Evolutionary conservation across 37 sponge, comb jelly and placozoan genomes (phyloP).

Genomic region (Amphimedon queenslandica): DNA sequence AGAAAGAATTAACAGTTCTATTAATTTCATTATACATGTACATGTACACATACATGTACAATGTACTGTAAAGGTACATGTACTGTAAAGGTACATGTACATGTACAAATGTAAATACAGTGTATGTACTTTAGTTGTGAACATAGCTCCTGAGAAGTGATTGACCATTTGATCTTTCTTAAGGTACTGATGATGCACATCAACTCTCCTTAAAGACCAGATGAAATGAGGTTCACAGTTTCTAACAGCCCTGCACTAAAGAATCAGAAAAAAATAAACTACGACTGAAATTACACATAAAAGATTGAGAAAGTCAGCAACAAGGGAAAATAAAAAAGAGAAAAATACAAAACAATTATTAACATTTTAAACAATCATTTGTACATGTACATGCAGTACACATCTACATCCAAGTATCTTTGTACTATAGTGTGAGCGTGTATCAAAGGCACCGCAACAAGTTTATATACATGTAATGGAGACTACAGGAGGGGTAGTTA

Average conservation of each 20-base stretch:
- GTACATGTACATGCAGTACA: conserved; percentile 65
- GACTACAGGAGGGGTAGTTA: too few species aligned
- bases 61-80: neutral
- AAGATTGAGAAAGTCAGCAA: neutral
- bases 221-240: conserved; percentile 79
- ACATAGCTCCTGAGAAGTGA: conserved; percentile 74
- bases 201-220: conserved; percentile 77
- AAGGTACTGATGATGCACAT: conserved; percentile 23
- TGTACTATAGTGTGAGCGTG: too few species aligned
- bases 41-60: neutral
- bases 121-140: conserved; percentile 84
- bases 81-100: neutral
- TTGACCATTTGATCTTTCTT: conserved; percentile 71
- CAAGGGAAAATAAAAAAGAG: neutral
- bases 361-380: neutral
- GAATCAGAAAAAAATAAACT: neutral
- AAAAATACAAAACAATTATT: too few species aligned
- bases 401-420: conserved; percentile 77
- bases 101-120: too few species aligned
- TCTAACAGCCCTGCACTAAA: conserved; percentile 69
- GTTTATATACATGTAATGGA: neutral
- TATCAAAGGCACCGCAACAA: neutral
- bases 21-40: neutral
- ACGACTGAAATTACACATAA: neutral
- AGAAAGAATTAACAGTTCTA: neutral